phyloP scores from a whole-genome alignment of 2,113 vertebrate species.

The Apteryx mantelli region DNA sequence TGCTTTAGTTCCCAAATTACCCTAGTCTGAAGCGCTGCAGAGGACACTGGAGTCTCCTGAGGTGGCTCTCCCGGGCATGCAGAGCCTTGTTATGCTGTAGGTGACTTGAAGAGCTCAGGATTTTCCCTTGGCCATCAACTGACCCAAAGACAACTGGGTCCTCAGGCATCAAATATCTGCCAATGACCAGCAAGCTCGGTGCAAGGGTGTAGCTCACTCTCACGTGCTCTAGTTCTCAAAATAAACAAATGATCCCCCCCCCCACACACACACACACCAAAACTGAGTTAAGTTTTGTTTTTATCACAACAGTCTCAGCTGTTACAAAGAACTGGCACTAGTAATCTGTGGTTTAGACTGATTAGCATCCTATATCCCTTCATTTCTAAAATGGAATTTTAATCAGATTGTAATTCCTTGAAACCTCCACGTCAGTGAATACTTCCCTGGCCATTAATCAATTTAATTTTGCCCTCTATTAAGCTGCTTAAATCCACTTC shows the following conservation, averaged over 20 bases:
- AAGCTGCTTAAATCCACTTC: conserved; percentile 64
- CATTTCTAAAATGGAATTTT: conserved; percentile 75
- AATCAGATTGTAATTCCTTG: conserved; percentile 72
- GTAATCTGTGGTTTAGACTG: conserved; percentile 66
- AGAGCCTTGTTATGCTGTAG: background rate
- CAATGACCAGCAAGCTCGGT: background rate
- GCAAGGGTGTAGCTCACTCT: background rate
- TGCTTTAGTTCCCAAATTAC: background rate
- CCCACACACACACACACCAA: background rate
- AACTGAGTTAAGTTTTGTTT: conserved; percentile 34
- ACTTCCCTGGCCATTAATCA: conserved; percentile 69
- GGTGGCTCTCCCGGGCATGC: background rate
- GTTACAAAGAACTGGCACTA: conserved; percentile 53
- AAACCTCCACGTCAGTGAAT: conserved; percentile 40
- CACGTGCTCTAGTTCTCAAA: background rate
- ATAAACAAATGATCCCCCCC: background rate
- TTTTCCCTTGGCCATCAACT: background rate
- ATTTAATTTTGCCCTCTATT: conserved; percentile 66
- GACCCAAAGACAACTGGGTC: background rate
- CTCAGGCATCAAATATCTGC: background rate
- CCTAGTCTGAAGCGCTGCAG: background rate
- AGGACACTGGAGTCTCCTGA: background rate
- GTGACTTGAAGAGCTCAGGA: background rate
- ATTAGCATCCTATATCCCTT: conserved; percentile 70
- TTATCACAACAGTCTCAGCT: conserved; percentile 46